Base-by-base conservation (phyloP, 2,113 vertebrate genomes). In the Sceloporus undulatus region DNA sequence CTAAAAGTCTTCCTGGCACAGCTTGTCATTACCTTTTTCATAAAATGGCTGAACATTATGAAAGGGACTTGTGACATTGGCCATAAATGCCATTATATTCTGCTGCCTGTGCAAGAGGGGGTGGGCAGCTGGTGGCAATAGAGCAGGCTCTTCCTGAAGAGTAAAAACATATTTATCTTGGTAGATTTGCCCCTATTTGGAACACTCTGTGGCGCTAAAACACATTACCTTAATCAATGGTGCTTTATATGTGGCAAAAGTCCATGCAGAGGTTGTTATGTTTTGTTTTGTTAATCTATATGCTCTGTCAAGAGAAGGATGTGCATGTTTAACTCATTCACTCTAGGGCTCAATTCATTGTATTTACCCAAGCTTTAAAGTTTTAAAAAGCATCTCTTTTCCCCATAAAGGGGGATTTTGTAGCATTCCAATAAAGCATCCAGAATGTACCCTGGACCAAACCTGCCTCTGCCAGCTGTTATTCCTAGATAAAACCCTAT, bases 1-100 rank as follows among this genome's bases (percentile, higher is more conserved):
- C 91, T 95, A 42, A 85, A 95, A 91, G 94, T 95, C 94, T 95
- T 95, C 95, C 95, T 94, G 93, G 92, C 93, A 94, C 91, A 92
- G 91, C 90, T 0, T 68, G 93, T 93, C 89, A 79, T 92, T 87
- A 0, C 21, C 76, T 86, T 86, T 84, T 87, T 80, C 90, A 88
- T 89, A 90, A 86, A 85, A 0, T 71, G 89, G 91, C 88, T 94
- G 91, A 93, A 91, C 90, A 90, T 91, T 29, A 1, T 0, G 2
- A 27, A 71, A 23, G 84, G 65, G 81, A 0, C 42, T 0, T 73
- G 68, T 0, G 4, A 82, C 66, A 27, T 48, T 27, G 68, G 89
- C 1, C 0, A 85, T 88, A 83, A 0, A 71, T 0, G 85, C 21
- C 82, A 79, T 54, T 1, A 3, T 68, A 25, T 76, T 75, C 21